Evolutionary conservation across 1,140 invertebrate genomes (phyloP).

Genomic region (Polypedilum pembai): DNA sequence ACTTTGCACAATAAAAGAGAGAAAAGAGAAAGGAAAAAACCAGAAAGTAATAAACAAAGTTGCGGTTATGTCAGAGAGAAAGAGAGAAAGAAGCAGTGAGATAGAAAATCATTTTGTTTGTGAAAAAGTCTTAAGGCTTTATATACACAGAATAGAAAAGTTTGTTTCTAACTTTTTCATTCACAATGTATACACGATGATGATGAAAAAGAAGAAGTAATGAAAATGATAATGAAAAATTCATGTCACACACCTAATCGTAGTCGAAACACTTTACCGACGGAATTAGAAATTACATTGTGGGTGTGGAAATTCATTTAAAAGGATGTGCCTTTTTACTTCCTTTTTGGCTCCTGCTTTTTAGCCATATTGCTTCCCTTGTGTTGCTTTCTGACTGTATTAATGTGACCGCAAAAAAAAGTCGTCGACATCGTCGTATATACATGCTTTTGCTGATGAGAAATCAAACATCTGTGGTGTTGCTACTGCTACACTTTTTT

Average conservation of each 20-base stretch:
- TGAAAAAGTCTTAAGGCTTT: too few species aligned
- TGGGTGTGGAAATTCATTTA: not conserved
- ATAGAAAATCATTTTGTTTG: too few species aligned
- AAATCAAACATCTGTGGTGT: slow-evolving; percentile 5
- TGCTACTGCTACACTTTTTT: not conserved
- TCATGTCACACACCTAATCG: too few species aligned
- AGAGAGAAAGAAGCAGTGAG: too few species aligned
- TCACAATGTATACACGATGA: too few species aligned
- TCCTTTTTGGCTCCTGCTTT: slow-evolving; percentile 10
- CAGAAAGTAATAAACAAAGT: not conserved
- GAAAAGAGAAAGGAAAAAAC: not conserved
- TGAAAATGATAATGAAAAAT: too few species aligned
- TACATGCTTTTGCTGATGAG: not conserved
- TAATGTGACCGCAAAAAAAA: slow-evolving; percentile 25
- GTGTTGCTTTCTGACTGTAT: slow-evolving; percentile 25
- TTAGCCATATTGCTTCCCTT: slow-evolving; percentile 4
- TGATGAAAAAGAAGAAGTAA: too few species aligned
- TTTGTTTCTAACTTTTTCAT: too few species aligned
- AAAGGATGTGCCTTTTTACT: slow-evolving; percentile 7
- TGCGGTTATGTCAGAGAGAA: too few species aligned
- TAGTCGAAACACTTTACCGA: not conserved
- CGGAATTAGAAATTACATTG: not conserved
- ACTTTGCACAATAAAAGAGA: not conserved
- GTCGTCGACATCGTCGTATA: not conserved
- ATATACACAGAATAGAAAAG: too few species aligned